phyloP scores from a whole-genome alignment of 2,797 vertebrate genomes.

The Darevskia nairensis region DNA sequence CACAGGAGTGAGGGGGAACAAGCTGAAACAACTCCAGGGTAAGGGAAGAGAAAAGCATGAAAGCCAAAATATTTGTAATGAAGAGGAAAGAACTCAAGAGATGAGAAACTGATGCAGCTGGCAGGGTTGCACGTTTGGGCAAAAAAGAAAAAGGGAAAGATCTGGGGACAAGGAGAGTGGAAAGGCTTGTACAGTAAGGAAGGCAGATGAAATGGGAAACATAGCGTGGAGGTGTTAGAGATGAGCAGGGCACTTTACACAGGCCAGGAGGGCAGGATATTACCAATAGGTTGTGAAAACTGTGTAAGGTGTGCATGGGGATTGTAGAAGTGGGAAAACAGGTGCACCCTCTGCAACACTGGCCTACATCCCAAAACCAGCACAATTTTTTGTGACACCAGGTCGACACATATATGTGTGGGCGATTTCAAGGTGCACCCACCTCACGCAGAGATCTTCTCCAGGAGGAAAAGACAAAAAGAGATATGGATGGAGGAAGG shows the following conservation, averaged over 20 bases:
- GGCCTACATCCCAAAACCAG: not conserved
- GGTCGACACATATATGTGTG: not conserved
- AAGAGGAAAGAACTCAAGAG: not conserved
- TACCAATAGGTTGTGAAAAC: too few relatives aligned
- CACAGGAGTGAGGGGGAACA: too few relatives aligned
- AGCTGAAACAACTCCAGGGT: not conserved
- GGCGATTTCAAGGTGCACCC: not conserved
- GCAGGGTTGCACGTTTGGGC: not conserved
- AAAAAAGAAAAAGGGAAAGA: not conserved
- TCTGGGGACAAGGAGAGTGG: not conserved
- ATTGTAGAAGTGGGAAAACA: not conserved
- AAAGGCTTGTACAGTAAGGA: not conserved
- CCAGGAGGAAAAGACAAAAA: not conserved
- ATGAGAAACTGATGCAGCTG: not conserved
- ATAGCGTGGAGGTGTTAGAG: not conserved
- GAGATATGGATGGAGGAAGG: constrained; percentile 55
- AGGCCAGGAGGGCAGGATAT: not conserved
- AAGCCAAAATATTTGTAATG: not conserved
- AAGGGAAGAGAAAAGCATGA: not conserved
- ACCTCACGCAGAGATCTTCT: not conserved
- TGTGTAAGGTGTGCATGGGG: not conserved
- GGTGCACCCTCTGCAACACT: not conserved
- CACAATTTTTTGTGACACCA: not conserved
- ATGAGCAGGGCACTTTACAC: not conserved
- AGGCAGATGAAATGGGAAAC: not conserved